phyloP scores from a whole-genome alignment of 2,113 vertebrate species.

The Leuciscus idus region DNA sequence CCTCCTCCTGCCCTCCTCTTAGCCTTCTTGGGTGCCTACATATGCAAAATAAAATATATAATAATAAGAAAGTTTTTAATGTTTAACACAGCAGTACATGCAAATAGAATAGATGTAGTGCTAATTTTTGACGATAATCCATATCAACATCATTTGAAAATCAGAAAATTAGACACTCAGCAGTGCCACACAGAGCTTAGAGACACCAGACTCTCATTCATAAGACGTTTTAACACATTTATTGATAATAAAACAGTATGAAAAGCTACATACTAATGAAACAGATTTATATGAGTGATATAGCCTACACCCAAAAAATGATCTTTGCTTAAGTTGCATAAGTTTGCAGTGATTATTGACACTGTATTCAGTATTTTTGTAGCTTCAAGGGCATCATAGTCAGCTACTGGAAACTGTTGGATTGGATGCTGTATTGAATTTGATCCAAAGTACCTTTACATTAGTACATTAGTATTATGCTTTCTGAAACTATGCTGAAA shows the following conservation, averaged over 20 bases:
- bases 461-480: neutral
- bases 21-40: conserved; percentile 90
- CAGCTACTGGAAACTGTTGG: no score
- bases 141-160: neutral
- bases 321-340: neutral
- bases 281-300: neutral
- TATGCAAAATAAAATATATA: neutral
- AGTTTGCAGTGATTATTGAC: neutral
- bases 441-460: neutral
- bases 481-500: neutral
- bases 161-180: neutral
- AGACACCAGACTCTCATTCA: neutral
- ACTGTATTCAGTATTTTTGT: neutral
- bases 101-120: neutral
- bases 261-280: neutral
- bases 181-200: neutral
- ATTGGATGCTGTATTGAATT: no score
- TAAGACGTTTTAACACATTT: neutral
- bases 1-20: conserved; percentile 84
- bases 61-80: neutral
- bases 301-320: neutral
- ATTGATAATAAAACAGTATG: neutral
- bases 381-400: no score
- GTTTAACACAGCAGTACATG: neutral
- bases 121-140: neutral